Conservation (phyloP, 64 coral and sea anemone genomes). For the Montipora capricornis region DNA sequence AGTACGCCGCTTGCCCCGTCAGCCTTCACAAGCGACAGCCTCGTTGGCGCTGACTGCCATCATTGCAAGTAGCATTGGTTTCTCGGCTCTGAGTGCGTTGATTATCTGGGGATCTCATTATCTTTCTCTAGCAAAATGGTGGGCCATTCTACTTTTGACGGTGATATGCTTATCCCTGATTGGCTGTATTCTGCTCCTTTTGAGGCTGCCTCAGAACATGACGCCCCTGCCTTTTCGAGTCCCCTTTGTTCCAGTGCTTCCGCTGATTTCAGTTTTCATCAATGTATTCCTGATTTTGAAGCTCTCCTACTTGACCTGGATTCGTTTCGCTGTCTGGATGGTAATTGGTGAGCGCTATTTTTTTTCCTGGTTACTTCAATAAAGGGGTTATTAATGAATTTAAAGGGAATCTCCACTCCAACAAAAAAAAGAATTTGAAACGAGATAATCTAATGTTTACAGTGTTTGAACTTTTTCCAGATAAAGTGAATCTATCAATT, state of each 20-base stretch:
- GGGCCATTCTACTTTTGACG: not conserved
- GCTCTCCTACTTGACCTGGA: constrained; percentile 19
- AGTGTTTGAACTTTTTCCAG: too few relatives aligned
- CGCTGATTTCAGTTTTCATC: not conserved
- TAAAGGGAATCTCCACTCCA: too few relatives aligned
- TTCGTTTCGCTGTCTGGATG: constrained; percentile 37
- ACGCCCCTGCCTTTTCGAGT: constrained; percentile 6
- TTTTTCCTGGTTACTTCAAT: too few relatives aligned
- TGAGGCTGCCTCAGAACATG: constrained; percentile 9
- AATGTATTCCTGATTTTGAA: constrained; percentile 25
- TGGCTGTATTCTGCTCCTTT: not conserved
- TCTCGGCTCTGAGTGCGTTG: not conserved
- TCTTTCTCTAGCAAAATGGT: constrained; percentile 11
- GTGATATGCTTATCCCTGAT: not conserved
- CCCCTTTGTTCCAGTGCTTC: constrained; percentile 27
- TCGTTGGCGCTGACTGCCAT: not conserved
- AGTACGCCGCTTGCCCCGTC: too few relatives aligned
- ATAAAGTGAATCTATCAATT: too few relatives aligned
- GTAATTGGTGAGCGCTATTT: constrained; percentile 35
- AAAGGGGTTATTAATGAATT: too few relatives aligned
- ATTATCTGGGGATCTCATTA: not conserved
- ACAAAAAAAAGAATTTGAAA: too few relatives aligned
- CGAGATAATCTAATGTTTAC: too few relatives aligned
- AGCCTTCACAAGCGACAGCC: not conserved
- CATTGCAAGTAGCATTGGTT: not conserved